Evolutionary conservation across 2,113 vertebrate species (phyloP), one percentile per base, ranked within the genome.

Genomic region (Dasypus novemcinctus): DNA sequence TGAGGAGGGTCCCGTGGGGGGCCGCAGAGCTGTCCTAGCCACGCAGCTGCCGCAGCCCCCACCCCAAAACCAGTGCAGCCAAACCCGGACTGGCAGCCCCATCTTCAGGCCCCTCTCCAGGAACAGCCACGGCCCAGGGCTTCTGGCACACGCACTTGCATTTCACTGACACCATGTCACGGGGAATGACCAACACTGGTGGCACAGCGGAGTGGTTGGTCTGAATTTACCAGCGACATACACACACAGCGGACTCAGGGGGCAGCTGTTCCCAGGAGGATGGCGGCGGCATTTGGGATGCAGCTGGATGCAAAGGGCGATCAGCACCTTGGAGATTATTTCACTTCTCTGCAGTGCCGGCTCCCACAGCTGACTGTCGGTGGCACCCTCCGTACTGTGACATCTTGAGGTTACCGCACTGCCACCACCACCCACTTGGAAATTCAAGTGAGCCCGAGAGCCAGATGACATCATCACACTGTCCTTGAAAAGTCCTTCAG

Each of bases 241-340:
- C 4, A 9, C 18, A 2, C 2, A 1, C 3, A 9, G 41, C 0
- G 15, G 5, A 1, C 1, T 5, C 0, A 3, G 69, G 21, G 2
- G 2, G 7, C 3, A 7, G 52, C 0, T 12, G 0, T 52, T 46
- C 81, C 21, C 10, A 0, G 1, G 9, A 13, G 7, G 3, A 2
- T 1, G 49, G 31, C 74, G 20, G 1, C 0, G 17, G 87, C 27
- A 33, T 38, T 14, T 3, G 18, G 33, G 12, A 14, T 43, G 14
- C 18, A 21, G 8, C 2, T 49, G 20, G 85, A 36, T 29, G 8
- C n/a, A 46, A 21, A 52, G 13, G 23, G 54, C 43, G 1, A 0
- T 21, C 1, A 1, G 61, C 18, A n/a, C 18, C 46, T 81, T 68
- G 61, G 29, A 33, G 49, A 49, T 38, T 11, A 13, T 15, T 2